A percentile compares a stretch with the other conserved stretches of the same genome.
Evolutionary conservation across 2,113 vertebrate genomes (phyloP).

Genomic region (Atrichornis clamosus): DNA sequence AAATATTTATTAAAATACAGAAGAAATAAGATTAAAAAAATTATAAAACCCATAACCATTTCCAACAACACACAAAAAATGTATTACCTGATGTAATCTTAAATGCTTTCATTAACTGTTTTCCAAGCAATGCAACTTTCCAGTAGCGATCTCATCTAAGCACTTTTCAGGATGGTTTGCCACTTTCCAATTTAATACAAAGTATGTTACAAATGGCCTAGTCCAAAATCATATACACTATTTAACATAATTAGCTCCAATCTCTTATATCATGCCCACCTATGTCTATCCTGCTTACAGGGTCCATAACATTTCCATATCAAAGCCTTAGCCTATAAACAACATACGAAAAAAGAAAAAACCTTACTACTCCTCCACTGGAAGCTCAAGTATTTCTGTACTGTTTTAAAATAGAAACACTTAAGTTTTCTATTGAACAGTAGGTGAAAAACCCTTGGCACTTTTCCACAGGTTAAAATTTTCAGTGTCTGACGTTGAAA

Average conservation of each 20-base stretch:
- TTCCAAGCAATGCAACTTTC: background rate
- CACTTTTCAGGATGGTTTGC: background rate
- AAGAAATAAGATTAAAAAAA: background rate
- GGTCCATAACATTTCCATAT: background rate
- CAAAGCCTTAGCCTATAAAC: background rate
- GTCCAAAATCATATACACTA: background rate
- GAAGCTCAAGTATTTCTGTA: background rate
- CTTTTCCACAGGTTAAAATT: background rate
- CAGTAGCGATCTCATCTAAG: background rate
- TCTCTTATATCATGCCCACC: background rate
- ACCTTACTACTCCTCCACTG: background rate
- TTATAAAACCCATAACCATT: fast-evolving
- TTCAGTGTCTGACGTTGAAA: background rate
- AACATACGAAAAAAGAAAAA: background rate
- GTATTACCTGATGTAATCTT: background rate
- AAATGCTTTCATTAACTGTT: background rate
- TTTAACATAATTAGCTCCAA: background rate
- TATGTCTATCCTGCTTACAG: background rate
- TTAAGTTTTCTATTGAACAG: background rate
- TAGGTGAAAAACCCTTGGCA: background rate
- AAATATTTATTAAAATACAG: background rate
- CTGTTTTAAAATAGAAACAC: background rate
- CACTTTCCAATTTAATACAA: background rate
- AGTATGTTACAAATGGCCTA: background rate
- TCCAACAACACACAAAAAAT: background rate